Conservation (phyloP, 2,113 vertebrate genomes). For the Hucho hucho region DNA sequence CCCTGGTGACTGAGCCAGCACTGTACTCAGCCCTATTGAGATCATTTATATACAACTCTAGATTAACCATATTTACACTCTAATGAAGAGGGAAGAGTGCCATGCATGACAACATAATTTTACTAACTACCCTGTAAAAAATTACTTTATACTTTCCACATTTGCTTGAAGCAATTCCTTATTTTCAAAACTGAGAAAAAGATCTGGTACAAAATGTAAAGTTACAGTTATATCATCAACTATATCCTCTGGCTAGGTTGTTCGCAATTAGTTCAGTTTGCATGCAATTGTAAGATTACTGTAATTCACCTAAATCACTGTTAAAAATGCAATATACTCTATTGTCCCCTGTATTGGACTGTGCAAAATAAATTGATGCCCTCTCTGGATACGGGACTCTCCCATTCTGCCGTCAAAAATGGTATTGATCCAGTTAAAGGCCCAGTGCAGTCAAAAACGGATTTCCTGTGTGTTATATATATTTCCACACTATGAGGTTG, state of each 20-base stretch:
- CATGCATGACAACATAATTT: not conserved
- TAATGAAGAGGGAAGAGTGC: not conserved
- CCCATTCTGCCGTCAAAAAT: constrained; percentile 11
- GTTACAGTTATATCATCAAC: not conserved
- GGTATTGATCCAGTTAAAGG: constrained; percentile 65
- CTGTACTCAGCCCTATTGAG: constrained; percentile 45
- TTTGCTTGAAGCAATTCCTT: not conserved
- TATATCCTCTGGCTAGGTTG: no score
- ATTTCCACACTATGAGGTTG: no score
- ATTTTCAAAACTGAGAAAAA: not conserved
- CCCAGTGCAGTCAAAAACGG: no score
- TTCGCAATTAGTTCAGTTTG: no score
- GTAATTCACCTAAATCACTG: no score
- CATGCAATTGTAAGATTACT: not conserved
- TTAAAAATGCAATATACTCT: not conserved
- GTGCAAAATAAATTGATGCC: not conserved
- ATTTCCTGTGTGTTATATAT: not conserved
- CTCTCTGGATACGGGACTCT: not conserved
- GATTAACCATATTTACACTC: constrained; percentile 21
- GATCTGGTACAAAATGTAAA: not conserved
- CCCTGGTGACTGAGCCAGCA: constrained; percentile 48
- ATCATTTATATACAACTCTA: constrained; percentile 29
- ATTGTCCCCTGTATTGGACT: not conserved
- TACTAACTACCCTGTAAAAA: not conserved
- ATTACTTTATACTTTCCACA: not conserved